Conservation (phyloP, 1,140 invertebrate species). For the Cyrtorhinus lividipennis region DNA sequence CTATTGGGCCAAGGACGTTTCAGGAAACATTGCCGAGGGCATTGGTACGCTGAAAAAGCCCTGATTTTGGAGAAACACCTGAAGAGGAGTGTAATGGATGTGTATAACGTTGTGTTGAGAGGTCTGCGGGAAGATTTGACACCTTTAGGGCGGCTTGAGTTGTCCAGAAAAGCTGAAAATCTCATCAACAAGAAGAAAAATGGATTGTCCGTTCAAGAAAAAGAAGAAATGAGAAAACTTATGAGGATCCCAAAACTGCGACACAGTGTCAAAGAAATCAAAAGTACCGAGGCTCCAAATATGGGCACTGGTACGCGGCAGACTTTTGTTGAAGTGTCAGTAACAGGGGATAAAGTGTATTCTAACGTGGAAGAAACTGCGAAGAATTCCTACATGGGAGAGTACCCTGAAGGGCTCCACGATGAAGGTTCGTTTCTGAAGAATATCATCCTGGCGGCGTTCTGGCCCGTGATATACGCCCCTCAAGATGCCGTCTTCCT, state of each 20-base stretch:
- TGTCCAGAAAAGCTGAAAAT: not conserved
- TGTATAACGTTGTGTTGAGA: not conserved
- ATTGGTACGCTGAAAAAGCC: not conserved
- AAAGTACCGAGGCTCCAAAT: not conserved
- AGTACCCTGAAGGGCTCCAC: not conserved
- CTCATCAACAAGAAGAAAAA: not conserved
- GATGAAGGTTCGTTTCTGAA: not conserved
- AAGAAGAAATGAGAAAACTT: not conserved
- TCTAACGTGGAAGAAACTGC: not conserved
- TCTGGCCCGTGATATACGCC: not conserved
- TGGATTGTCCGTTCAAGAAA: not conserved
- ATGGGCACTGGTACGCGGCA: not conserved
- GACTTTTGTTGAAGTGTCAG: not conserved
- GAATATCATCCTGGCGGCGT: not conserved
- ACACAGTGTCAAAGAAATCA: not conserved
- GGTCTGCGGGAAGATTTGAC: not conserved
- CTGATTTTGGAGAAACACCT: not conserved
- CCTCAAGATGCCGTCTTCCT: not conserved
- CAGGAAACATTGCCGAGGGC: conserved; percentile 1
- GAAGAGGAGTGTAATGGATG: not conserved
- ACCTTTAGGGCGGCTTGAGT: not conserved
- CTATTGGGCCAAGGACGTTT: not conserved
- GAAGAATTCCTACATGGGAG: not conserved
- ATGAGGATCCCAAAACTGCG: not conserved
- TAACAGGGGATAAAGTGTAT: not conserved